Conservation (phyloP, 2,888 invertebrate genomes). For the Beris morrisii region DNA sequence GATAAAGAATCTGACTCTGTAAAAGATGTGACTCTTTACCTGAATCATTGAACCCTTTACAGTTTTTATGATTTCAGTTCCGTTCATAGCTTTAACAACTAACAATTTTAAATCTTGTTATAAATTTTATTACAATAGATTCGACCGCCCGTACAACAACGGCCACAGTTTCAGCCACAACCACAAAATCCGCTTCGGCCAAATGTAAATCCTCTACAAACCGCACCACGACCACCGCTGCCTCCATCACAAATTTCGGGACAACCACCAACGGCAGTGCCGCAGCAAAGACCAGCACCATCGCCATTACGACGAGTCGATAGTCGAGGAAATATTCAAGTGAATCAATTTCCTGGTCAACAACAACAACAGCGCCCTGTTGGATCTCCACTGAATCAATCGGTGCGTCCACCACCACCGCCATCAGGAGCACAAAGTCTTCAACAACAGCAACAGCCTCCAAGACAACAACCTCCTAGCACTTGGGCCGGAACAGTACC, state of each 20-base stretch:
- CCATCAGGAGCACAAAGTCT: constrained; percentile 31
- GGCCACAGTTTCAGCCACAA: constrained; percentile 48
- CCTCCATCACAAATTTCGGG: constrained; percentile 38
- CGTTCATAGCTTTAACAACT: background rate
- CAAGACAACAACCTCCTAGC: constrained; percentile 36
- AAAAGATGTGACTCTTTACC: background rate
- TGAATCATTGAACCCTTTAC: no score
- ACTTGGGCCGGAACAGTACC: constrained; percentile 7
- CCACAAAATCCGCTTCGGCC: constrained; percentile 44
- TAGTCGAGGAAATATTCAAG: constrained; percentile 56
- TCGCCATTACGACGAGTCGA: constrained; percentile 54
- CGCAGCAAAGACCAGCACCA: constrained; percentile 45
- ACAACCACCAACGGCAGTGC: constrained; percentile 41
- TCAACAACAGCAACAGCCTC: constrained; percentile 39
- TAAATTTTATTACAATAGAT: constrained; percentile 9
- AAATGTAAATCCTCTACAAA: constrained; percentile 48
- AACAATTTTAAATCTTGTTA: background rate
- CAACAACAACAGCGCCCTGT: constrained; percentile 45
- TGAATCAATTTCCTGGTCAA: constrained; percentile 28
- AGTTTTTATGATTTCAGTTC: background rate
- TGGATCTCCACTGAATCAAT: constrained; percentile 43
- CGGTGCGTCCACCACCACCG: constrained; percentile 38
- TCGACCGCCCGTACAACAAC: constrained; percentile 44
- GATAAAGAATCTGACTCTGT: background rate
- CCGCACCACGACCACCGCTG: constrained; percentile 47